Base-by-base conservation (phyloP, 2,888 invertebrate genomes). In the Thelaira solivaga region DNA sequence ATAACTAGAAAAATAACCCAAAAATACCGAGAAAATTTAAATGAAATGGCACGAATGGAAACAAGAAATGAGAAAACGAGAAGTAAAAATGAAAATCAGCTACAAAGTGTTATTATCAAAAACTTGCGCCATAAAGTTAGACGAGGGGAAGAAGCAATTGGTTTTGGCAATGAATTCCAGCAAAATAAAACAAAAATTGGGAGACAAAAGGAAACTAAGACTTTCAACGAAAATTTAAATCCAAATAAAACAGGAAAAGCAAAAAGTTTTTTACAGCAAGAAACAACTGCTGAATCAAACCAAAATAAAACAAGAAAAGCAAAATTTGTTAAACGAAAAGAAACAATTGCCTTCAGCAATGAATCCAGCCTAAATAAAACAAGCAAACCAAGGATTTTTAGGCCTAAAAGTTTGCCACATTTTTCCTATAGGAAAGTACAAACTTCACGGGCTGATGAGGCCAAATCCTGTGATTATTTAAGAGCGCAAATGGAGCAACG, bases 401-500 rank as follows among this genome's bases (percentile, higher is more conserved):
- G 6, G 10, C 0, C 20, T 26, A 26, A 29, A 39, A 13, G 1
- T 0, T 1, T 6, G 7, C 5, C 6, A 39, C 4, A 16, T 39
- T 16, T 13, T 31, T 20, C 59, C 31, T 8, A 31, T 8, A 20
- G 11, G 18, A 24, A 47, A 34, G 13, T 1, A n/a, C 67, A 73
- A 7, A 11, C 8, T 13, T 7, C 62, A 6, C 83, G 85, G 7
- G 57, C 31, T 22, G 85, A 84, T 81, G 81, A 84, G 69, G 68
- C 80, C 34, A 82, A 80, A 34, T 36, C 85, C 4, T 84, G 85
- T 62, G 86, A 86, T 79, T 65, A 81, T 67, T 71, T 86, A 45
- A 84, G 86, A n/a, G 82, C 83, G 4, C 71, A 82, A 11, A 81
- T 86, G 82, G 86, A 86, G 47, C 55, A 81, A 36, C 83, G 82